These are phyloP conservation scores for Sturmia bella DNA, from an alignment of 2,888 invertebrate species.

Conservation along the genomic window DNA sequence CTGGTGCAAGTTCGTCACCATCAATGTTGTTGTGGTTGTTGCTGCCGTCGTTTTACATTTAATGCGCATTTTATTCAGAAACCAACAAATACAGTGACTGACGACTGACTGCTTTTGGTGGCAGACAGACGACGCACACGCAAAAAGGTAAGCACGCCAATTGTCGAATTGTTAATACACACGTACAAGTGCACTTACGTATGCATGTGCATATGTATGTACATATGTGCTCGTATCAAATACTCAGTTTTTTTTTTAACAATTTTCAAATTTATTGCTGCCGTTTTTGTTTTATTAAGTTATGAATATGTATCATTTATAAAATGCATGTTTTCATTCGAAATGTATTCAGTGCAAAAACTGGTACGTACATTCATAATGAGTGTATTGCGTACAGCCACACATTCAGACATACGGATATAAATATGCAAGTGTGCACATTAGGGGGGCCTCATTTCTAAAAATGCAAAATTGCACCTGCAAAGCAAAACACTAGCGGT, in stretches of 20 bases:
- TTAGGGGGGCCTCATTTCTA: no score
- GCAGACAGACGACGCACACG: slow-evolving; percentile 47
- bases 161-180: slow-evolving; percentile 41
- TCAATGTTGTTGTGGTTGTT: slow-evolving; percentile 3
- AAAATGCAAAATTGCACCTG: neutral
- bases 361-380: slow-evolving; percentile 25
- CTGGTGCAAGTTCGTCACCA: slow-evolving; percentile 22
- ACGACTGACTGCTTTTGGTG: neutral
- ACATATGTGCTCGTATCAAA: neutral
- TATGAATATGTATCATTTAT: slow-evolving; percentile 46
- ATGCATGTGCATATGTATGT: neutral
- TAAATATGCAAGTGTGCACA: no score
- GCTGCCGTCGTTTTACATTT: slow-evolving; percentile 25
- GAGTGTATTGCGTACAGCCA: neutral
- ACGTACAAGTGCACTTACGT: neutral
- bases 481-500: neutral
- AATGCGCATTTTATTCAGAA: slow-evolving; percentile 49
- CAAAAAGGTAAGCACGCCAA: slow-evolving; percentile 59
- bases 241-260: neutral
- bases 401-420: no score
- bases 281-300: neutral
- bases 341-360: slow-evolving; percentile 38
- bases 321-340: slow-evolving; percentile 26
- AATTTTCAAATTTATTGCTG: neutral
- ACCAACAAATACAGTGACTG: slow-evolving; percentile 10